A percentile compares a stretch with the other conserved stretches of the same genome.
Evolutionary conservation across 2,888 invertebrate genomes (phyloP).

Genomic region (Hymenopus coronatus): DNA sequence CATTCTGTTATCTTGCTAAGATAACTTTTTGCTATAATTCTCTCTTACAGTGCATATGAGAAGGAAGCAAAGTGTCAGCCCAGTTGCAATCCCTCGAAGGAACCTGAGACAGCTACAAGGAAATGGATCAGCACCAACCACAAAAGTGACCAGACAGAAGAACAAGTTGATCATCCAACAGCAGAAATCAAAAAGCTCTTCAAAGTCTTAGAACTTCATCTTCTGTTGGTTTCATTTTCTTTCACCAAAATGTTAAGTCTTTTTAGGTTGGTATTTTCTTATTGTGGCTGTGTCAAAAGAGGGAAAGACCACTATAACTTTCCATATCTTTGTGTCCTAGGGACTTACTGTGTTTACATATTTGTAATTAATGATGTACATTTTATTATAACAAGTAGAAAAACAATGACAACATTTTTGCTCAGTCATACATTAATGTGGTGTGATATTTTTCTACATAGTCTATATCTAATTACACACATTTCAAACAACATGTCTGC

Average conservation of each 20-base stretch:
- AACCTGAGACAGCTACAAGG: constrained; percentile 67
- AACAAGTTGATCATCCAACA: constrained; percentile 80
- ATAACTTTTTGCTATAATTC: not conserved
- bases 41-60: constrained; percentile 8
- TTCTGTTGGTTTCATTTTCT: not conserved
- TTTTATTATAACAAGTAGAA: too few relatives aligned
- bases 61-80: constrained; percentile 36
- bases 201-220: not conserved
- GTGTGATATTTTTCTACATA: too few relatives aligned
- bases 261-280: not conserved
- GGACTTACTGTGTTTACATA: too few relatives aligned
- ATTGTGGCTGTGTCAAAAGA: not conserved
- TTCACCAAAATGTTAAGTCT: not conserved
- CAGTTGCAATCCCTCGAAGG: constrained; percentile 61
- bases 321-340: too few relatives aligned
- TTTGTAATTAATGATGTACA: too few relatives aligned
- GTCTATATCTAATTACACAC: too few relatives aligned
- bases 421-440: too few relatives aligned
- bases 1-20: too few relatives aligned
- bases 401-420: too few relatives aligned
- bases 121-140: constrained; percentile 60
- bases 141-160: constrained; percentile 78
- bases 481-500: too few relatives aligned
- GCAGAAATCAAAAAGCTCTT: constrained; percentile 47
- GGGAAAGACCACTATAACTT: too few relatives aligned